A percentile compares a stretch with the other conserved stretches of the same genome.
Conservation (phyloP, 2,797 vertebrate species). For the Chloroceryle inda region DNA sequence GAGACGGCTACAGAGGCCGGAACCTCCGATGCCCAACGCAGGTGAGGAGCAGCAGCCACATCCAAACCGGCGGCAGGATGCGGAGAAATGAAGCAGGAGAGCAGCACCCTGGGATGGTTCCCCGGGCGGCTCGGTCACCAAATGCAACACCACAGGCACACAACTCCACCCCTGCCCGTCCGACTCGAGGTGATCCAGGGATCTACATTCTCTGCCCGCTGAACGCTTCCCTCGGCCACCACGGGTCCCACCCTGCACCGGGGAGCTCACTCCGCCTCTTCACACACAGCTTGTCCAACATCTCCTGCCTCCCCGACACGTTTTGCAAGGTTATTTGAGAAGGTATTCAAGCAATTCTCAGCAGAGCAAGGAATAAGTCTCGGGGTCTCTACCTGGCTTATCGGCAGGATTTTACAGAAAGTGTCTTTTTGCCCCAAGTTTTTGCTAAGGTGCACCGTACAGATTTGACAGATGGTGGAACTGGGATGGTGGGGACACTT, state of each 20-base stretch:
- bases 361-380: neutral
- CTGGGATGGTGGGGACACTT: neutral
- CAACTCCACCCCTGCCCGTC: neutral
- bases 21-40: neutral
- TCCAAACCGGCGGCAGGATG: neutral
- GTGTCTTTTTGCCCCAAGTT: neutral
- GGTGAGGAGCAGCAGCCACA: neutral
- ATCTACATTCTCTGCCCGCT: neutral
- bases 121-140: neutral
- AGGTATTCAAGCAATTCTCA: neutral
- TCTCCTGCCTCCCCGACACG: accelerated
- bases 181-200: accelerated
- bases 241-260: accelerated
- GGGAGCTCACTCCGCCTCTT: neutral
- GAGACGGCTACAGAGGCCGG: neutral
- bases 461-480: neutral
- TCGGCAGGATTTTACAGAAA: neutral
- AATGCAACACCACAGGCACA: neutral
- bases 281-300: neutral
- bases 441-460: neutral
- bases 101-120: neutral
- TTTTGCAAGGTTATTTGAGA: neutral
- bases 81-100: neutral
- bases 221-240: neutral
- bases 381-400: neutral